Percentiles rank a stretch among this genome's conserved stretches.
phyloP scores from a whole-genome alignment of 2,113 vertebrate genomes.

The Herpailurus yagouaroundi region DNA sequence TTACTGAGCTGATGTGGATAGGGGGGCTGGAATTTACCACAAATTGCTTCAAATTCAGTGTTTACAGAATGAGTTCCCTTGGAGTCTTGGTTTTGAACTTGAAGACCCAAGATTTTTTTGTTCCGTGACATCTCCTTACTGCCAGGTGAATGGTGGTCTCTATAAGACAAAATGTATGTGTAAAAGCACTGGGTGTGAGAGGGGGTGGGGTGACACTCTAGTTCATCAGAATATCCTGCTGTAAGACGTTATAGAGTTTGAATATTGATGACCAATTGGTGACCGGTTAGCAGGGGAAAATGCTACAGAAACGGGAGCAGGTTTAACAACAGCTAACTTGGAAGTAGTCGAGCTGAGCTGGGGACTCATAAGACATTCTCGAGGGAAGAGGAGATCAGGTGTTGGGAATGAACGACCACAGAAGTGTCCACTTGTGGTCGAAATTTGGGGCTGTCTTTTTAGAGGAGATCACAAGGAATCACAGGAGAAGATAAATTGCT shows the following conservation, averaged over 20 bases:
- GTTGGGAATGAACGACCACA: not conserved
- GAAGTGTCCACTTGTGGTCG: not conserved
- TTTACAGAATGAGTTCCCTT: not conserved
- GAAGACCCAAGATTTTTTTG: not conserved
- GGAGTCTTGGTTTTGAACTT: not conserved
- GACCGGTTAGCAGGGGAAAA: not conserved
- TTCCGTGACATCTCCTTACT: not conserved
- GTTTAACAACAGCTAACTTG: not conserved
- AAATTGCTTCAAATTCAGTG: not conserved
- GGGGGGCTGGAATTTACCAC: not conserved
- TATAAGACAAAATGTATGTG: not conserved
- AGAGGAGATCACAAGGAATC: not conserved
- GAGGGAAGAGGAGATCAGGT: not conserved
- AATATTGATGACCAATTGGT: not conserved
- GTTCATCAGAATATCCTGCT: not conserved
- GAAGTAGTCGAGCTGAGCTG: not conserved
- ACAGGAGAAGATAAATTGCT: not conserved
- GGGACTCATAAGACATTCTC: not conserved
- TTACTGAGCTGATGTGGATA: not conserved
- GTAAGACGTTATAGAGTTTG: not conserved
- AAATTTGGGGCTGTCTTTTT: not conserved
- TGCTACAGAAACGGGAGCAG: not conserved
- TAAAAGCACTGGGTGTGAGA: not conserved
- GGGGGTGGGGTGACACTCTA: fast-evolving
- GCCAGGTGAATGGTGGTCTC: not conserved